phyloP scores from a whole-genome alignment of 2,797 vertebrate genomes.

The Enteromius unitaeniatus region DNA sequence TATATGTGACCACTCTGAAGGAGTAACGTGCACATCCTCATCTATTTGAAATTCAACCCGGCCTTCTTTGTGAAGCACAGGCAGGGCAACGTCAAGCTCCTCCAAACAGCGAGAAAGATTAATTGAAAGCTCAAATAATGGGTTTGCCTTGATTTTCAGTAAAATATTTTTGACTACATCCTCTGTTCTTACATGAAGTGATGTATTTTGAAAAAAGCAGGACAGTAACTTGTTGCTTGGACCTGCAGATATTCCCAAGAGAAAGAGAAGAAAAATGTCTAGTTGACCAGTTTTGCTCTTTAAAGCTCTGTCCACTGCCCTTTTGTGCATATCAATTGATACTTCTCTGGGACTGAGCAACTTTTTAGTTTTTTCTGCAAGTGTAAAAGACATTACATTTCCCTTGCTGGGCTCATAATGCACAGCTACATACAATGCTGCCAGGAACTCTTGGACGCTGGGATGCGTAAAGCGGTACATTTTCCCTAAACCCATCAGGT shows the following conservation, averaged over 20 bases:
- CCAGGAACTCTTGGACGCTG: conserved; percentile 7
- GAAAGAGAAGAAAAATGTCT: conserved; percentile 4
- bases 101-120: neutral
- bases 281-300: neutral
- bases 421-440: conserved; percentile 13
- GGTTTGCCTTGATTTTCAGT: neutral
- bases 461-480: neutral
- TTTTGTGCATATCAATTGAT: neutral
- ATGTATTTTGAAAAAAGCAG: neutral
- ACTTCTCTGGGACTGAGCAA: neutral
- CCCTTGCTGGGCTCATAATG: neutral
- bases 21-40: neutral
- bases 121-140: neutral
- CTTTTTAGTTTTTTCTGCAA: neutral
- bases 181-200: neutral
- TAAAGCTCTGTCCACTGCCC: neutral
- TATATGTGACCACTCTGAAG: neutral
- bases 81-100: neutral
- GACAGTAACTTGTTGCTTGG: neutral
- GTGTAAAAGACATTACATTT: neutral
- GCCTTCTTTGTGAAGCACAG: neutral
- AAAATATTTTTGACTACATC: neutral
- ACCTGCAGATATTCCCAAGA: conserved; percentile 20
- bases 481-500: neutral
- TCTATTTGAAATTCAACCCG: neutral